Conservation (phyloP, 2,113 vertebrate species). For the Ciconia maguari region DNA sequence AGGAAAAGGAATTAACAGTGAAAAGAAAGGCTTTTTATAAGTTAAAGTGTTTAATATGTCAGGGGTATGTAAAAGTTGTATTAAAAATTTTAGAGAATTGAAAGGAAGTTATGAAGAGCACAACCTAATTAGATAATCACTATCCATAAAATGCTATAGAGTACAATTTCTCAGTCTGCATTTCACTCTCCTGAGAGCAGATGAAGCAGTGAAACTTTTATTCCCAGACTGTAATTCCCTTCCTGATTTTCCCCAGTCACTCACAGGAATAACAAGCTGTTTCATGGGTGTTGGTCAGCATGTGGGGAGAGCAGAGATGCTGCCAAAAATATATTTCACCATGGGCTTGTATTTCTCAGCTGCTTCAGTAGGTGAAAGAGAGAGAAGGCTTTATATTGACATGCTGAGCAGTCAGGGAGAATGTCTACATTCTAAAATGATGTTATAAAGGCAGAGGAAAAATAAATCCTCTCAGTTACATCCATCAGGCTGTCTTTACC, state of each 20-base stretch:
- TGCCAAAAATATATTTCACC: background rate
- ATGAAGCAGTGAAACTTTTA: background rate
- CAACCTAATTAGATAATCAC: background rate
- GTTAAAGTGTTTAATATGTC: background rate
- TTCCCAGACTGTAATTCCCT: background rate
- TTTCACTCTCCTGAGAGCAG: background rate
- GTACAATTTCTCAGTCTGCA: background rate
- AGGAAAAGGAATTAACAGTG: background rate
- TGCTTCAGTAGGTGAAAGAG: background rate
- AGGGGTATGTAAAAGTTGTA: background rate
- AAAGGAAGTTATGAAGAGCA: background rate
- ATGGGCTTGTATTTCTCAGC: background rate
- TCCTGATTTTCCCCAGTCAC: background rate
- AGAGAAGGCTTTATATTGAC: background rate
- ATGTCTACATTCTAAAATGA: background rate
- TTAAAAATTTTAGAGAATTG: background rate
- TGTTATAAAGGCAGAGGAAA: background rate
- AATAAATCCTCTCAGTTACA: background rate
- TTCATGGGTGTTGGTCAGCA: background rate
- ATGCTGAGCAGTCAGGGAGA: background rate
- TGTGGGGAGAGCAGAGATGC: background rate
- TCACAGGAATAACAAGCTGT: background rate
- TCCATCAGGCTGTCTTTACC: background rate
- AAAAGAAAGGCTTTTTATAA: background rate
- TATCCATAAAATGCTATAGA: background rate